Conservation (phyloP, 2,888 invertebrate species). For the Gandaritis pyraliata region DNA sequence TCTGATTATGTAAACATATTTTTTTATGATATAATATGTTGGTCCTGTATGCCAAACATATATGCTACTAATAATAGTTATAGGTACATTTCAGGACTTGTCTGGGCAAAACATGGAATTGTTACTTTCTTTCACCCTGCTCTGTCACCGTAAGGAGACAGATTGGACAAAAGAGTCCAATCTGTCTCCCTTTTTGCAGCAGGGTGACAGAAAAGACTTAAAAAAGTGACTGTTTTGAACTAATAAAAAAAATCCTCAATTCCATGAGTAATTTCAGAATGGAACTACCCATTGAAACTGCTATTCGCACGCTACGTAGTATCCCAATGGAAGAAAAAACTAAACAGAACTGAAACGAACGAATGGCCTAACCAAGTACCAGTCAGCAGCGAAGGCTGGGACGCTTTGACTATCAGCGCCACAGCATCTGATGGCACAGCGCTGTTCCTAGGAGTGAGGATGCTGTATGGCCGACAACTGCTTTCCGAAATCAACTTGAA, state of each 20-base stretch:
- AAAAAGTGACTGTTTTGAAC: too few species aligned
- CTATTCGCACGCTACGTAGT: slow-evolving; percentile 69
- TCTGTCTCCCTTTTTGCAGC: too few species aligned
- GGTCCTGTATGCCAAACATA: too few species aligned
- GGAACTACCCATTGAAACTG: slow-evolving; percentile 77
- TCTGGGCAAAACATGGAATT: too few species aligned
- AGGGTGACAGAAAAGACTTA: too few species aligned
- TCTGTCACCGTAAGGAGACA: too few species aligned
- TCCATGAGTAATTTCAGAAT: slow-evolving; percentile 57
- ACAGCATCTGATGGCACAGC: slow-evolving; percentile 83
- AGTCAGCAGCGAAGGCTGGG: slow-evolving; percentile 58
- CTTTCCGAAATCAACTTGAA: slow-evolving; percentile 83
- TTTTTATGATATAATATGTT: too few species aligned
- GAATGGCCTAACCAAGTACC: slow-evolving; percentile 52
- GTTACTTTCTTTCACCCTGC: too few species aligned
- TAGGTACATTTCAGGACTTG: too few species aligned
- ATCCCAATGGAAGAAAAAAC: slow-evolving; percentile 64
- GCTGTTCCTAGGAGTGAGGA: slow-evolving; percentile 80
- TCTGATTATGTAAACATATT: too few species aligned
- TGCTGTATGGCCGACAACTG: slow-evolving; percentile 70
- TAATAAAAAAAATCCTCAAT: not conserved
- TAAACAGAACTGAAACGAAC: slow-evolving; percentile 40
- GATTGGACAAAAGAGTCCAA: too few species aligned
- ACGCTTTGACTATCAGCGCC: slow-evolving; percentile 78
- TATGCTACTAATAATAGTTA: too few species aligned